Evolutionary conservation across 2,113 vertebrate genomes (phyloP).

Genomic region (Lipophrys pholis): DNA sequence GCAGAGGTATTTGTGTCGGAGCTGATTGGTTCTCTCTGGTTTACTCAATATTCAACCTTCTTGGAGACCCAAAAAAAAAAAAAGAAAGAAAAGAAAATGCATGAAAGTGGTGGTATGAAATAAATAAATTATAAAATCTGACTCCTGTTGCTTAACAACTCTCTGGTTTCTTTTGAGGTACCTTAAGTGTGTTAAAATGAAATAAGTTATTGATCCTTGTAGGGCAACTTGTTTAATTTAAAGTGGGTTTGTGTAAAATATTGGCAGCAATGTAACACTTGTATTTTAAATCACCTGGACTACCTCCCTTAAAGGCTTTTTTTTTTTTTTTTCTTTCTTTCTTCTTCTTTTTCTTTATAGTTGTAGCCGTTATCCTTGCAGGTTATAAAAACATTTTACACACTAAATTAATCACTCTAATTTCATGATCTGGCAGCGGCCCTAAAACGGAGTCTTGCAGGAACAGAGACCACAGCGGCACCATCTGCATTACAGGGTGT

Average conservation of each 20-base stretch:
- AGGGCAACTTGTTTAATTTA: conserved; percentile 1
- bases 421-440: conserved; percentile 13
- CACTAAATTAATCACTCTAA: conserved; percentile 32
- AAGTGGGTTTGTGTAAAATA: conserved; percentile 3
- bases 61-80: conserved; percentile 1
- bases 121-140: neutral
- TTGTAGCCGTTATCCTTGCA: conserved; percentile 19
- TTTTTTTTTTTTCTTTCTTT: neutral
- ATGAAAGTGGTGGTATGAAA: neutral
- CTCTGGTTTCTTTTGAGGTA: neutral
- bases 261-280: conserved; percentile 8
- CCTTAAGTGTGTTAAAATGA: conserved; percentile 30
- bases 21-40: conserved; percentile 16
- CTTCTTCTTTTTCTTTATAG: conserved; percentile 1
- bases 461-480: conserved; percentile 5
- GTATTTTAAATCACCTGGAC: conserved; percentile 27
- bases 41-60: neutral
- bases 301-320: conserved; percentile 3
- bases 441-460: conserved; percentile 16
- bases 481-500: conserved; percentile 36
- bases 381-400: conserved; percentile 39
- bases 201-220: conserved; percentile 12
- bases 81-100: neutral
- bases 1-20: conserved; percentile 12
- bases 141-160: neutral